A percentile compares a stretch with the other conserved stretches of the same genome.
Conservation (phyloP, 2,888 invertebrate species). For the Acleris holmiana region DNA sequence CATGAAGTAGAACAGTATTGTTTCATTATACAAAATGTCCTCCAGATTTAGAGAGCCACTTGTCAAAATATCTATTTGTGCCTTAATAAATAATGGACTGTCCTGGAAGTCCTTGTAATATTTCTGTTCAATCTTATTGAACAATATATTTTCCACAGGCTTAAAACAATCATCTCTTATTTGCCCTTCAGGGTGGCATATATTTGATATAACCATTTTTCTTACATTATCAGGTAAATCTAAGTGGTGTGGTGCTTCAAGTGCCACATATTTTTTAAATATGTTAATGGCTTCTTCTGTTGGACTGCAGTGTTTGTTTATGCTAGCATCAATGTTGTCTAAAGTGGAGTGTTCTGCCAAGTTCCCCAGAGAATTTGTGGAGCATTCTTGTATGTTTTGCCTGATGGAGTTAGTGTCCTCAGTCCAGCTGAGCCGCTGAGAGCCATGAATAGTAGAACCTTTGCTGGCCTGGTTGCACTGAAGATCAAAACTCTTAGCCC, state of each 20-base stretch:
- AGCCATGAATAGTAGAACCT: slow-evolving; percentile 38
- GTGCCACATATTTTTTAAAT: slow-evolving; percentile 90
- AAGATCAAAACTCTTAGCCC: slow-evolving; percentile 70
- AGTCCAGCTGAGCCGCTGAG: slow-evolving; percentile 58
- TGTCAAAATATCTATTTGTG: slow-evolving; percentile 96
- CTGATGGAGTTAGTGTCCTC: slow-evolving; percentile 53
- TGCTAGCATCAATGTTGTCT: slow-evolving; percentile 47
- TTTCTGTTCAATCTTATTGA: slow-evolving; percentile 88
- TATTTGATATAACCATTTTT: slow-evolving; percentile 86
- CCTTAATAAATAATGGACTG: slow-evolving; percentile 95
- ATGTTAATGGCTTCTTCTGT: slow-evolving; percentile 88
- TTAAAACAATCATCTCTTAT: slow-evolving; percentile 89
- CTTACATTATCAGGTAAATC: slow-evolving; percentile 84
- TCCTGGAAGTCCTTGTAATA: slow-evolving; percentile 92
- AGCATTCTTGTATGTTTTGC: slow-evolving; percentile 52
- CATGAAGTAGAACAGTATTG: slow-evolving; percentile 96
- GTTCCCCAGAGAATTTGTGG: slow-evolving; percentile 66
- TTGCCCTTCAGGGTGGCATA: slow-evolving; percentile 87
- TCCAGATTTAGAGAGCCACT: slow-evolving; percentile 90
- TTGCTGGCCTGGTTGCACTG: slow-evolving; percentile 52
- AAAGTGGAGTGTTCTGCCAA: slow-evolving; percentile 53
- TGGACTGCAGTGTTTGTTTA: slow-evolving; percentile 54
- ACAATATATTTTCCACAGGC: slow-evolving; percentile 88
- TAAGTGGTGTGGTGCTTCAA: slow-evolving; percentile 86
- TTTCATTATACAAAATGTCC: slow-evolving; percentile 96